Evolutionary conservation across 2,113 vertebrate species (phyloP).

Genomic region (Dolichallabes microphthalmus): DNA sequence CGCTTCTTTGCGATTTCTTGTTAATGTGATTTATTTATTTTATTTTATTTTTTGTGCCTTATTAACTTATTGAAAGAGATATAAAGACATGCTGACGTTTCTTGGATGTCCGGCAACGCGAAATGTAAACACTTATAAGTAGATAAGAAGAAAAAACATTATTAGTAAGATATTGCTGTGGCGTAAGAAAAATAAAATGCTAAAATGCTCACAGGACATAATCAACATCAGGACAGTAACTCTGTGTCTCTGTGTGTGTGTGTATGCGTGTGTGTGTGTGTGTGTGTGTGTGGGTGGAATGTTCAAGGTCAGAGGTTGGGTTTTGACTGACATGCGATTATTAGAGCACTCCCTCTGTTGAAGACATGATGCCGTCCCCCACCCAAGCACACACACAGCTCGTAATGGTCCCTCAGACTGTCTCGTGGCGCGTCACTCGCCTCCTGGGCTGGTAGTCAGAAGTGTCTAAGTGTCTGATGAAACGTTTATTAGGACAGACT

Average conservation of each 20-base stretch:
- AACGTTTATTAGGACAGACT: slow-evolving; percentile 41
- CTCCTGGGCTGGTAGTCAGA: slow-evolving; percentile 11
- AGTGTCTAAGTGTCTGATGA: slow-evolving; percentile 48
- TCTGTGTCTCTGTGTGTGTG: not conserved
- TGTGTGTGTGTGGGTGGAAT: slow-evolving; percentile 26
- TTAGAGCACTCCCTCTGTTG: slow-evolving; percentile 42
- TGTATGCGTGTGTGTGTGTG: not conserved
- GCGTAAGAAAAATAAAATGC: not conserved
- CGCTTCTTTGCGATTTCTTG: no score
- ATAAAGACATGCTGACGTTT: no score
- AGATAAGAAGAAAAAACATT: no score
- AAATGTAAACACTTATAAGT: no score
- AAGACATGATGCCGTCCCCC: not conserved
- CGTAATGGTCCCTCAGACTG: slow-evolving; percentile 43
- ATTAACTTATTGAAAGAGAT: no score
- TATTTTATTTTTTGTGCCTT: no score
- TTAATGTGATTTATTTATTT: no score
- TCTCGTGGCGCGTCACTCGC: slow-evolving; percentile 46
- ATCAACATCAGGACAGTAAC: no score
- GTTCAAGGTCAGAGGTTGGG: slow-evolving; percentile 53
- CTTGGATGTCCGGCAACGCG: no score
- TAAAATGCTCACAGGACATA: not conserved
- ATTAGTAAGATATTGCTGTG: not conserved
- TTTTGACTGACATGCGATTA: slow-evolving; percentile 51
- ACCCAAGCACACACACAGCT: not conserved